phyloP scores from a whole-genome alignment of 2,888 invertebrate species.

The Polia nebulosa region DNA sequence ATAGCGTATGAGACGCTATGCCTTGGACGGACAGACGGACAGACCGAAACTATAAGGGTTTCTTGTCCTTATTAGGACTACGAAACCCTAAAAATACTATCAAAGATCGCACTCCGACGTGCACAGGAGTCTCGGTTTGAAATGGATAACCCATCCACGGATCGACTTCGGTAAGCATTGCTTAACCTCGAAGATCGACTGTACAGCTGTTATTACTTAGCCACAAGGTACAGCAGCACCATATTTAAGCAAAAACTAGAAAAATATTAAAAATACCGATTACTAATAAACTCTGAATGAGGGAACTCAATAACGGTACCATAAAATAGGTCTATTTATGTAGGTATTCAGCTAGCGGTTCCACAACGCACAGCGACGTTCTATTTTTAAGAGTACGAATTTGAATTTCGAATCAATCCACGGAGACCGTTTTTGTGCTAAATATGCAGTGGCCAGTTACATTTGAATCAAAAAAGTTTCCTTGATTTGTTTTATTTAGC shows the following conservation, averaged over 20 bases:
- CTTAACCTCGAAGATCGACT: background rate
- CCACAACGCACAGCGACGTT: constrained; percentile 60
- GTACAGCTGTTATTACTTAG: background rate
- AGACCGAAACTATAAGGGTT: too few species aligned
- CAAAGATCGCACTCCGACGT: too few species aligned
- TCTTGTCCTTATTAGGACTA: too few species aligned
- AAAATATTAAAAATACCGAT: background rate
- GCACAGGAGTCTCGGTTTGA: too few species aligned
- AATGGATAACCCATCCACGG: too few species aligned
- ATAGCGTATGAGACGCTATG: too few species aligned
- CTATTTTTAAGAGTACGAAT: constrained; percentile 74
- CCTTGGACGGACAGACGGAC: too few species aligned
- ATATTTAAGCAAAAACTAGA: background rate
- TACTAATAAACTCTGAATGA: constrained; percentile 12
- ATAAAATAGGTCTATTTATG: constrained; percentile 38
- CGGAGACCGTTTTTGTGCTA: constrained; percentile 79
- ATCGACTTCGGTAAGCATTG: background rate
- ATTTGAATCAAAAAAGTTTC: constrained; percentile 67
- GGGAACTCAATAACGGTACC: constrained; percentile 37
- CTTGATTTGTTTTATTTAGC: constrained; percentile 78
- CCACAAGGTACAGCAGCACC: background rate
- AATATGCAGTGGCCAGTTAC: constrained; percentile 78
- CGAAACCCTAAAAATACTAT: too few species aligned
- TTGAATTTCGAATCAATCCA: constrained; percentile 81
- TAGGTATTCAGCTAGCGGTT: constrained; percentile 75